These are phyloP conservation scores for Brevimyrus niger DNA, from an alignment of 2,113 vertebrate species.

Conservation along the genomic window DNA sequence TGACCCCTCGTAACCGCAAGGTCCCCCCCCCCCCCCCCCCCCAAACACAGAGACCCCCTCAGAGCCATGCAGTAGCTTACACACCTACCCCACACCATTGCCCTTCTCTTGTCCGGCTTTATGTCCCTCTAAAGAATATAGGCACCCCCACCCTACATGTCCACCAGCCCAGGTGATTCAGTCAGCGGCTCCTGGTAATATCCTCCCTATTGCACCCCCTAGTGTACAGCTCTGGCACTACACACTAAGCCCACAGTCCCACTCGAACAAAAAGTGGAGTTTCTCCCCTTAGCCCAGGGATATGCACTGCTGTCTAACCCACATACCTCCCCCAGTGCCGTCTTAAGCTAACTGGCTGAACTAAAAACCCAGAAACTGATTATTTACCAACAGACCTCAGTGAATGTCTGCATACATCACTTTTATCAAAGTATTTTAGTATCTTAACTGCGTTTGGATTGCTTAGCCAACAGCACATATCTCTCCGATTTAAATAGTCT, in stretches of 20 bases:
- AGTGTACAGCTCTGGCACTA: not conserved
- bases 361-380: not conserved
- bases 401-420: not conserved
- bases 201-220: not conserved
- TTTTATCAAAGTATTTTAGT: not conserved
- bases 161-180: not conserved
- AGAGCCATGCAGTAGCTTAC: slow-evolving; percentile 38
- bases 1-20: slow-evolving; percentile 38
- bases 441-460: not conserved
- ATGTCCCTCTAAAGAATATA: not conserved
- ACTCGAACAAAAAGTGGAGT: not conserved
- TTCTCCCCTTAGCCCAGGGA: not conserved
- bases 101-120: not conserved
- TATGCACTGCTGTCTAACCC: not conserved
- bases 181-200: not conserved
- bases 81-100: not conserved
- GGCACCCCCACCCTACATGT: not conserved
- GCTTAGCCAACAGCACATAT: not conserved
- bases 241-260: not conserved
- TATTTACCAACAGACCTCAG: not conserved
- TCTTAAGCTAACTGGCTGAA: not conserved
- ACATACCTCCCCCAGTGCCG: not conserved
- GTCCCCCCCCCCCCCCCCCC: slow-evolving; percentile 40
- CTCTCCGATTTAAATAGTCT: not conserved
- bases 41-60: slow-evolving; percentile 40